phyloP scores from a whole-genome alignment of 1,140 invertebrate species.

The Drosophila baimaii region DNA sequence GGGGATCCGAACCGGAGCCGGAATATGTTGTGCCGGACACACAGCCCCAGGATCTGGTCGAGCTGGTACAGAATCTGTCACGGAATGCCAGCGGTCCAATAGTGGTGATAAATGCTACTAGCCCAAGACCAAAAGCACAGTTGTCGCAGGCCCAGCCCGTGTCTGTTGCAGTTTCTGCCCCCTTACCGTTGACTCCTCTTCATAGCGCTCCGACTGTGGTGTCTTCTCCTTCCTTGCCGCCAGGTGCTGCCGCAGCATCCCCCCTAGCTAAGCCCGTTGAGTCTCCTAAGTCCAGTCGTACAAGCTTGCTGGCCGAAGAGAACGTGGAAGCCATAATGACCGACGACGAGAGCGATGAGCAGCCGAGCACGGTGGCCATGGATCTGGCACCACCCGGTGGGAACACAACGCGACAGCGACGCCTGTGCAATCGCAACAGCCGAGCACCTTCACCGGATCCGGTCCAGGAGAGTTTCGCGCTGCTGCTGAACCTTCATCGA shows the following conservation, averaged over 20 bases:
- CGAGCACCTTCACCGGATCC: background rate
- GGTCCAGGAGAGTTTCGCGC: slow-evolving; percentile 22
- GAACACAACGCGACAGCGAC: slow-evolving; percentile 20
- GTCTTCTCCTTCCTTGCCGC: background rate
- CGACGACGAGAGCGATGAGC: slow-evolving; percentile 67
- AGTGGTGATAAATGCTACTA: slow-evolving; percentile 23
- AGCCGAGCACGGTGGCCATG: slow-evolving; percentile 35
- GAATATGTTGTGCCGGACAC: slow-evolving; percentile 65
- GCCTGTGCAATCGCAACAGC: slow-evolving; percentile 4
- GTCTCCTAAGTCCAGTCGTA: slow-evolving; percentile 11
- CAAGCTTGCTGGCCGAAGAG: background rate
- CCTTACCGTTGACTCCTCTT: background rate
- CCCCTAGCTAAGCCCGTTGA: slow-evolving; percentile 5
- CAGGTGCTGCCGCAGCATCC: slow-evolving; percentile 4
- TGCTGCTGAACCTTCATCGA: slow-evolving; percentile 59
- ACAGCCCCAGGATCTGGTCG: slow-evolving; percentile 33
- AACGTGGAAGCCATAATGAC: slow-evolving; percentile 52
- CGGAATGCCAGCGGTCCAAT: slow-evolving; percentile 25
- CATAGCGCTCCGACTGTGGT: background rate
- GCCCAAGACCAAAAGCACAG: background rate
- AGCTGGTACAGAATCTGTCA: slow-evolving; percentile 42
- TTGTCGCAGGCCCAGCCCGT: background rate
- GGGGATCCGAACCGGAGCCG: slow-evolving; percentile 6
- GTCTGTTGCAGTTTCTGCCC: background rate
- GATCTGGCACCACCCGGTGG: slow-evolving; percentile 54